phyloP scores from a whole-genome alignment of 2,888 invertebrate genomes.

The Minunthozetes semirufus region DNA sequence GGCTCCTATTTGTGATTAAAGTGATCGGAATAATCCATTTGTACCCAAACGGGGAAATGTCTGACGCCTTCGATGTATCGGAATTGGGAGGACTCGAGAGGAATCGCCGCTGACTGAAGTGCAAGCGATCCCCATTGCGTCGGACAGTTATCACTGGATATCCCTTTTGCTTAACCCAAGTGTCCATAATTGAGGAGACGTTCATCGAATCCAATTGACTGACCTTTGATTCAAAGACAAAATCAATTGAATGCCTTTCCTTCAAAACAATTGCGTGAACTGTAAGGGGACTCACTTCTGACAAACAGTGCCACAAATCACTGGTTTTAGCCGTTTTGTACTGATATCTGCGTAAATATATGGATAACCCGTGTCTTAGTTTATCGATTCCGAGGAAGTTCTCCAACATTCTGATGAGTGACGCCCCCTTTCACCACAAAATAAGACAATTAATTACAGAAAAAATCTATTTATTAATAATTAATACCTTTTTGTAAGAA shows the following conservation, averaged over 20 bases:
- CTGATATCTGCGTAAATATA: conserved; percentile 61
- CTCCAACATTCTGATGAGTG: conserved; percentile 65
- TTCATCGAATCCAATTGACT: conserved; percentile 19
- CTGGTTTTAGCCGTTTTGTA: conserved; percentile 67
- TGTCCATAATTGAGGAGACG: conserved; percentile 61
- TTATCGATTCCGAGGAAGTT: conserved; percentile 60
- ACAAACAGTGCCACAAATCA: conserved; percentile 72
- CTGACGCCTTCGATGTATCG: conserved; percentile 37
- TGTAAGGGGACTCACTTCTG: conserved; percentile 51
- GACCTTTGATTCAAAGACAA: too few species aligned
- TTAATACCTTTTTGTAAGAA: conserved; percentile 62
- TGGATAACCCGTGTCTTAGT: conserved; percentile 56
- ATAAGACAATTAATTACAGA: conserved; percentile 21
- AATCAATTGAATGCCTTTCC: too few species aligned
- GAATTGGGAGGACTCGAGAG: conserved; percentile 51
- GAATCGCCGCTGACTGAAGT: conserved; percentile 67
- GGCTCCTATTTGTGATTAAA: conserved; percentile 55
- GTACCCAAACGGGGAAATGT: conserved; percentile 53
- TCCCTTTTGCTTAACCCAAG: conserved; percentile 84
- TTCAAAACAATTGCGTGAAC: too few species aligned
- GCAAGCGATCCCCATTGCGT: conserved; percentile 49
- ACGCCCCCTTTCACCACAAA: conserved; percentile 57
- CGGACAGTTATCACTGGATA: conserved; percentile 66
- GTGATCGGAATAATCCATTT: conserved; percentile 80
- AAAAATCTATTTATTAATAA: not conserved